These are phyloP conservation scores for Bombus turneri DNA, from an alignment of 1,140 invertebrate genomes.

Conservation along the genomic window DNA sequence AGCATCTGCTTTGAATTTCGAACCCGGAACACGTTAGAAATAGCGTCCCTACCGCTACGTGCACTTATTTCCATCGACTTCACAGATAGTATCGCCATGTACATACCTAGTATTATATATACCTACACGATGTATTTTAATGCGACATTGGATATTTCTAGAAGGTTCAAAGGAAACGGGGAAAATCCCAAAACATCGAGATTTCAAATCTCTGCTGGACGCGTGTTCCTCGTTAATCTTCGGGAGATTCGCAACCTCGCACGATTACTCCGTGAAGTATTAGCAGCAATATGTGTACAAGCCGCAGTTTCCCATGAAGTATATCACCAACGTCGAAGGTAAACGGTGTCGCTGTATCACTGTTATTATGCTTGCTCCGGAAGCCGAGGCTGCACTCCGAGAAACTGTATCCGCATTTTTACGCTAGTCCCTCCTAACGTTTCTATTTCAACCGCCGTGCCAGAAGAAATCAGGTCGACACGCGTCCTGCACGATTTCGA, in stretches of 20 bases:
- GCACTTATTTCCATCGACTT: background rate
- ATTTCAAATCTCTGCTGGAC: background rate
- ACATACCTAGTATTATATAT: too few relatives aligned
- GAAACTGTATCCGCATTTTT: conserved; percentile 38
- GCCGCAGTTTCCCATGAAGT: conserved; percentile 41
- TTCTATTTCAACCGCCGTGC: background rate
- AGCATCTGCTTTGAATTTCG: conserved; percentile 5
- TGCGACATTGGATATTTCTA: too few relatives aligned
- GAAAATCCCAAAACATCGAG: background rate
- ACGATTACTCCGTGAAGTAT: conserved; percentile 36
- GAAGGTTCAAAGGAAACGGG: too few relatives aligned
- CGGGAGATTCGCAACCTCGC: background rate
- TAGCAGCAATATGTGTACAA: conserved; percentile 37
- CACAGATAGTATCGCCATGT: background rate
- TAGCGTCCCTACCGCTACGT: background rate
- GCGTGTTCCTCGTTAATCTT: conserved; percentile 40
- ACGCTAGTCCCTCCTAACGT: background rate
- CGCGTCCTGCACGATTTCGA: background rate
- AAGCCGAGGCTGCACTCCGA: background rate
- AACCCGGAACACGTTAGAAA: background rate
- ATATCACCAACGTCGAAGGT: conserved; percentile 33
- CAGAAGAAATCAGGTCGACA: background rate
- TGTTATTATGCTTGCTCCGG: conserved; percentile 35
- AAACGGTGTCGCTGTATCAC: conserved; percentile 46
- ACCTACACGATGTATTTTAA: background rate